Evolutionary conservation across 2,888 invertebrate species (phyloP).

Genomic region (Hyalella azteca): DNA sequence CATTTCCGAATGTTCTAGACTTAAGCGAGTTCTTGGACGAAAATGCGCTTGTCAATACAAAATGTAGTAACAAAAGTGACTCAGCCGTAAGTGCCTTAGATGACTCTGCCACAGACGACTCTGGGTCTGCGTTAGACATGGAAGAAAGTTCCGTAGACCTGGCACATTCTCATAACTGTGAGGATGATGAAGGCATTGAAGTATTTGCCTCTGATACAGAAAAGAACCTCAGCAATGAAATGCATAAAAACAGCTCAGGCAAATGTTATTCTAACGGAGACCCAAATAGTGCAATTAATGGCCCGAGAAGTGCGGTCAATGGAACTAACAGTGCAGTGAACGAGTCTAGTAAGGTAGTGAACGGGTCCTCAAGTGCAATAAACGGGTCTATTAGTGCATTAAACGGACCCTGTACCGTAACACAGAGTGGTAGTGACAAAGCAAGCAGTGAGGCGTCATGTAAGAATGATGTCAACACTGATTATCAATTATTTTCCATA

Average conservation of each 20-base stretch:
- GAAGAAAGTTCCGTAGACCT: slow-evolving; percentile 66
- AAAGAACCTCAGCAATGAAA: slow-evolving; percentile 62
- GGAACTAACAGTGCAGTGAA: neutral
- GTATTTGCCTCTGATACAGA: slow-evolving; percentile 65
- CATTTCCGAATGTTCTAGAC: slow-evolving; percentile 80
- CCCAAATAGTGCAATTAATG: too few relatives aligned
- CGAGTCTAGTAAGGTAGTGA: too few relatives aligned
- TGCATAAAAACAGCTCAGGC: neutral
- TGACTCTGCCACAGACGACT: slow-evolving; percentile 74
- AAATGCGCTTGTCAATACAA: slow-evolving; percentile 59
- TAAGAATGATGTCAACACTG: slow-evolving; percentile 7
- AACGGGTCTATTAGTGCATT: neutral
- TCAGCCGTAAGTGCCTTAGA: slow-evolving; percentile 67
- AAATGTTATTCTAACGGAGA: too few relatives aligned
- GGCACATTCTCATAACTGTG: slow-evolving; percentile 60
- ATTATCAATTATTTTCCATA: slow-evolving; percentile 85
- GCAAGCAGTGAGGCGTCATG: slow-evolving; percentile 72
- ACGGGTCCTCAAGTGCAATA: neutral
- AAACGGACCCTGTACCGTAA: neutral
- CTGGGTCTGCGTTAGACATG: slow-evolving; percentile 73
- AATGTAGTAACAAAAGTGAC: slow-evolving; percentile 59
- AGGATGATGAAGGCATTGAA: slow-evolving; percentile 72
- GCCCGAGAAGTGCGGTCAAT: neutral
- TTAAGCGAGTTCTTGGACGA: slow-evolving; percentile 74
- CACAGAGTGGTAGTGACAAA: neutral